Base-by-base conservation (phyloP, 2,113 vertebrate species). In the Psilopogon haemacephalus region DNA sequence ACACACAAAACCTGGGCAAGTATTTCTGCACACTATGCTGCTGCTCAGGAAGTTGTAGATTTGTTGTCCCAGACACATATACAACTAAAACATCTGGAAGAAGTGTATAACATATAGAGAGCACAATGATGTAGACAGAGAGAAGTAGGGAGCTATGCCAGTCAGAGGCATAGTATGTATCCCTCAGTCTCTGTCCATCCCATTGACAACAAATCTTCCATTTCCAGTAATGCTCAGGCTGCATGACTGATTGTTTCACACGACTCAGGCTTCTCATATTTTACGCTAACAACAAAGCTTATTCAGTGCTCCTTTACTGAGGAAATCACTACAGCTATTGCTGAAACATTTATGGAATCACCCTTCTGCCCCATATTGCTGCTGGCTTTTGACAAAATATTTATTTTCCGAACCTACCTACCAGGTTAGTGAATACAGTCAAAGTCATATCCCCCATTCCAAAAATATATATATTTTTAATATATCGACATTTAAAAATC, bases 401-500 rank as follows among this genome's bases (percentile, higher is more conserved):
- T 55, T 59, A 24, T 92, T 96, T 95, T 80, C 64, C 71, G 60
- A 89, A 81, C 27, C 64, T 82, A 69, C 59, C 46, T 91, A 52
- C 50, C 56, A 86, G 23, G 46, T 88, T 91, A 90, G 76, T 58
- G 59, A 84, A 72, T 17, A 64, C 0, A 69, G 84, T 77, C 88
- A 74, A 88, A 84, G 92, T 93, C 92, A 93, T 81, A 89, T 19
- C 24, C 37, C 0, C 5, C 19, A 27, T 84, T 90, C 56, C 37
- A 74, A 88, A 93, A 92, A 54, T 79, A 69, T 92, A 93, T 72
- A 59, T 96, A 85, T 94, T 95, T 95, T 95, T 96, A 95, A 86
- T 72, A 63, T 26, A 81, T 63, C 95, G 88, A 48, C 75, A 88
- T 88, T 95, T 95, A 94, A 95, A 27, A 64, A 92, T 83, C 76